Evolutionary conservation across 92 coral and sea anemone genomes (phyloP).

Genomic region (Phenganax stokvisi): DNA sequence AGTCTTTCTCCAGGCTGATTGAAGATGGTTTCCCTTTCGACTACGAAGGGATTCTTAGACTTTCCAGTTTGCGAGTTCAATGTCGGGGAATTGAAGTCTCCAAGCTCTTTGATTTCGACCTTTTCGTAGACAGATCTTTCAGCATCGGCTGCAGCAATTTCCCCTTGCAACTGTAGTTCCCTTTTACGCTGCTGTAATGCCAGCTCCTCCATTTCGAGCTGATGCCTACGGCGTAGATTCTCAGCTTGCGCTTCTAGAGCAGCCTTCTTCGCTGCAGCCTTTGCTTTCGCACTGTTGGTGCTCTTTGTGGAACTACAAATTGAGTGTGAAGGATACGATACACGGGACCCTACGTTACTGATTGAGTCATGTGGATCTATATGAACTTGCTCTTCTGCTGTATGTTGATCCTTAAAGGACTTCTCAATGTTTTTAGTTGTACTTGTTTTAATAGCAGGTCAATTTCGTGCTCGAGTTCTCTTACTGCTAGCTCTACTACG

Average conservation of each 20-base stretch:
- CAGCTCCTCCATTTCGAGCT: constrained; percentile 29
- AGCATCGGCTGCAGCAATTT: constrained; percentile 34
- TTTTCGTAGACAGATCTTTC: background rate
- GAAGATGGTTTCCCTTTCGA: no score
- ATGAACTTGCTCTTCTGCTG: no score
- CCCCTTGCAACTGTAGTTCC: constrained; percentile 1
- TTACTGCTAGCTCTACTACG: background rate
- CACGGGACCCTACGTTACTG: no score
- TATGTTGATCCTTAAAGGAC: background rate
- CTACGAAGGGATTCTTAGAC: no score
- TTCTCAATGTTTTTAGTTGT: background rate
- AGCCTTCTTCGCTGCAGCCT: constrained; percentile 29
- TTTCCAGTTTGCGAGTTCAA: no score
- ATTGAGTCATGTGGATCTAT: no score
- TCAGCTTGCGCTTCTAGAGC: constrained; percentile 25
- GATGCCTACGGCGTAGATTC: constrained; percentile 6
- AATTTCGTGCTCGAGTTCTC: background rate
- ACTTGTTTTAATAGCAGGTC: background rate
- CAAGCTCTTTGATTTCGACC: background rate
- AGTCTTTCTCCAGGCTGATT: no score
- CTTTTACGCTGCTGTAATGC: background rate
- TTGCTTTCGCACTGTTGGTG: constrained; percentile 26
- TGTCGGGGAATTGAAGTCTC: background rate
- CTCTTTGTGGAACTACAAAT: no score
- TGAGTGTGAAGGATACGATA: no score